Percentiles rank a stretch among this genome's conserved stretches.
Evolutionary conservation across 1,140 invertebrate genomes (phyloP).

Genomic region (Drosophila pandora): DNA sequence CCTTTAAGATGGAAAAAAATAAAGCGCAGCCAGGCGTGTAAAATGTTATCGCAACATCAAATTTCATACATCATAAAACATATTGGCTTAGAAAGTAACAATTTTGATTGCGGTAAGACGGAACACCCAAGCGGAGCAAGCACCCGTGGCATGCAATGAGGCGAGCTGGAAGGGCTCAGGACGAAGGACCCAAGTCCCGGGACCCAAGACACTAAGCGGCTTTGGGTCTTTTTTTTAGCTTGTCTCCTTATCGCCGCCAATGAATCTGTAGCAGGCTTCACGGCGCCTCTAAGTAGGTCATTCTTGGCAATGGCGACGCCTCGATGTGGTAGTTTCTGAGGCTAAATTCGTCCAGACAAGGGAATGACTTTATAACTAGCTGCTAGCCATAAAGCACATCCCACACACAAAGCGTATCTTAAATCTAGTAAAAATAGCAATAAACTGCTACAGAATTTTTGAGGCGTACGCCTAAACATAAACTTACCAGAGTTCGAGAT

Average conservation of each 20-base stretch:
- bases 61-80: conserved; percentile 83
- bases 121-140: conserved; percentile 52
- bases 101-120: conserved; percentile 81
- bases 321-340: conserved; percentile 54
- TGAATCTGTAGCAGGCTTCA: conserved; percentile 61
- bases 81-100: conserved; percentile 82
- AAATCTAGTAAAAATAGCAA: not conserved
- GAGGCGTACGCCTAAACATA: not conserved
- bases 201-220: conserved; percentile 50
- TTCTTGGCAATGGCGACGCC: conserved; percentile 25
- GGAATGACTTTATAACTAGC: conserved; percentile 78
- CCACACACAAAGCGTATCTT: conserved; percentile 15
- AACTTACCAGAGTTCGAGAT: not conserved
- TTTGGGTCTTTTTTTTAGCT: conserved; percentile 31
- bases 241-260: conserved; percentile 61
- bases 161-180: conserved; percentile 22
- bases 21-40: conserved; percentile 76
- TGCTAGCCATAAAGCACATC: conserved; percentile 55
- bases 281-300: conserved; percentile 57
- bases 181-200: not conserved
- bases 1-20: conserved; percentile 55
- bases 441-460: not conserved
- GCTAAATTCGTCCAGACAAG: conserved; percentile 20
- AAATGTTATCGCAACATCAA: conserved; percentile 83
- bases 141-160: conserved; percentile 69